phyloP scores from a whole-genome alignment of 2,113 vertebrate species.

The Terrapene triunguis region DNA sequence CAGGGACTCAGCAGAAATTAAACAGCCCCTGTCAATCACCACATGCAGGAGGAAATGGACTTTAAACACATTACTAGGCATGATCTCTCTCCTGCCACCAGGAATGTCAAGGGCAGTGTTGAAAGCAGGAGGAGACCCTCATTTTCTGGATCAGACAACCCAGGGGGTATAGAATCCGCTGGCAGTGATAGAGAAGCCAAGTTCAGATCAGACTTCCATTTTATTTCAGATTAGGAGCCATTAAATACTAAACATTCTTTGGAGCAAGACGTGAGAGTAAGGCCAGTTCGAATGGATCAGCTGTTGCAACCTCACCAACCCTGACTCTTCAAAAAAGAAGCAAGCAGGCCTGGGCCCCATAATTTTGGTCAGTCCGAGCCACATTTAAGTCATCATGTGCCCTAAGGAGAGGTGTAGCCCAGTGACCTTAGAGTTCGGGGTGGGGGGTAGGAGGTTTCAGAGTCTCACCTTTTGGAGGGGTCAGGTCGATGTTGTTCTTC shows the following conservation, averaged over 20 bases:
- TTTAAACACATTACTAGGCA: background rate
- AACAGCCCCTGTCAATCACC: background rate
- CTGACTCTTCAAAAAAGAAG: background rate
- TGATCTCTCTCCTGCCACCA: background rate
- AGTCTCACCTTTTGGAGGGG: conserved; percentile 86
- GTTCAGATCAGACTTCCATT: background rate
- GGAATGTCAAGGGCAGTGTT: background rate
- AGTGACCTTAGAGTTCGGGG: background rate
- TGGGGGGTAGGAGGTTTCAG: background rate
- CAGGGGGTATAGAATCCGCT: background rate
- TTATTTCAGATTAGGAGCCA: background rate
- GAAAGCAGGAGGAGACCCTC: background rate
- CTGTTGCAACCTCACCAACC: background rate
- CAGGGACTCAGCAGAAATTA: background rate
- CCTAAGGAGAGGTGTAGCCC: background rate
- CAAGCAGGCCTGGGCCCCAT: rapidly evolving
- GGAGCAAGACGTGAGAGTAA: background rate
- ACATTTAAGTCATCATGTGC: background rate
- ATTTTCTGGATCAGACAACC: background rate
- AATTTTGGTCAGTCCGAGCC: background rate
- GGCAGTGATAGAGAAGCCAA: background rate
- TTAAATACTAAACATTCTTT: background rate
- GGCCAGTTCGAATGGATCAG: background rate
- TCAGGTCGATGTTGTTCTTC: conserved; percentile 89
- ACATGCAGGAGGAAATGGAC: background rate